These are phyloP conservation scores for Fregata magnificens DNA, from an alignment of 2,113 vertebrate genomes.

Conservation along the genomic window DNA sequence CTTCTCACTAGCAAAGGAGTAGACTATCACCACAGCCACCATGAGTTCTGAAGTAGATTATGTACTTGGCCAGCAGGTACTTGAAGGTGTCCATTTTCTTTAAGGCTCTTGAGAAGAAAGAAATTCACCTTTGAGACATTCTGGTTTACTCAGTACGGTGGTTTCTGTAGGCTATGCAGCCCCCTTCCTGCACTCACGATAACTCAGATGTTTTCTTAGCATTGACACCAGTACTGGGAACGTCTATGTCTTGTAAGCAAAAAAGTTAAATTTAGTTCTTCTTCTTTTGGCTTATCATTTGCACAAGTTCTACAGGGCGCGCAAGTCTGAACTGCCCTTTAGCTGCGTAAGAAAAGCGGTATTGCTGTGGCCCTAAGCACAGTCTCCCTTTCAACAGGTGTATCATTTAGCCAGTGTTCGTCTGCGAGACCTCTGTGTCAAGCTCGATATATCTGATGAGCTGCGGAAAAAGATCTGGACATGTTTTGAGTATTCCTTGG, in stretches of 20 bases:
- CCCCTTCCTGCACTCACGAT: neutral
- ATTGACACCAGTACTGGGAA: neutral
- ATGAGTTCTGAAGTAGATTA: accelerated
- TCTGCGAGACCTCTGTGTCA: slow-evolving; percentile 79
- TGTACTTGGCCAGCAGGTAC: neutral
- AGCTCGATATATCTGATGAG: slow-evolving; percentile 77
- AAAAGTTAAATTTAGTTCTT: neutral
- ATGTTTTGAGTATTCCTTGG: slow-evolving; percentile 80
- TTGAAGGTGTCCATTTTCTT: neutral
- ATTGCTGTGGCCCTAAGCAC: neutral
- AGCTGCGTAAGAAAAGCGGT: neutral
- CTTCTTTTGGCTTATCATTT: neutral
- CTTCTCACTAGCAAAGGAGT: neutral
- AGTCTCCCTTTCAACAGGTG: slow-evolving; percentile 59
- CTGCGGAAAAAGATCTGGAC: slow-evolving; percentile 84
- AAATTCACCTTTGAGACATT: neutral
- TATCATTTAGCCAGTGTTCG: slow-evolving; percentile 82
- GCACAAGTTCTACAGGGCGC: too few species aligned
- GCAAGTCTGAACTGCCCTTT: neutral
- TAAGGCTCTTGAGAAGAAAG: neutral
- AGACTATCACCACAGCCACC: neutral
- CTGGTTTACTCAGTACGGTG: neutral
- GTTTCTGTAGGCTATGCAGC: neutral
- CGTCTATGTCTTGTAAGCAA: neutral
- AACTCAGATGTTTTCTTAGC: neutral